These are phyloP conservation scores for Melanophora roralis DNA, from an alignment of 2,888 invertebrate genomes.

Conservation along the genomic window DNA sequence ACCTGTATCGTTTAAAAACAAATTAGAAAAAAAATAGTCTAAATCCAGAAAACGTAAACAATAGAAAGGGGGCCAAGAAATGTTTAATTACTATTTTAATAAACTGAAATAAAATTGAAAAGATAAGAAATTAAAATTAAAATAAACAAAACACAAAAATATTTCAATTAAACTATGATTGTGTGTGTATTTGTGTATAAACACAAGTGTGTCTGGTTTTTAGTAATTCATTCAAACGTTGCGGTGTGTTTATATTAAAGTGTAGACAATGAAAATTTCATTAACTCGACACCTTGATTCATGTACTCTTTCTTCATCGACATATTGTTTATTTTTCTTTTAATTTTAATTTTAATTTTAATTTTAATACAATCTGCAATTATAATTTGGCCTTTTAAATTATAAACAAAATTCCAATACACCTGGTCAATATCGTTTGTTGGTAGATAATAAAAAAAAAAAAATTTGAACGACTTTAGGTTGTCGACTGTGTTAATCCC, in stretches of 20 bases:
- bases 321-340: background rate
- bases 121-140: background rate
- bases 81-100: conserved; percentile 48
- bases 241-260: background rate
- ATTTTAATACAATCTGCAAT: no score
- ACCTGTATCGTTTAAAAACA: no score
- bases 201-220: background rate
- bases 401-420: conserved; percentile 11
- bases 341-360: background rate
- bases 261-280: conserved; percentile 27
- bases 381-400: no score
- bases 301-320: background rate
- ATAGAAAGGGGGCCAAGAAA: background rate
- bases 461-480: no score
- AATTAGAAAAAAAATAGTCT: background rate
- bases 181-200: background rate
- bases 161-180: background rate
- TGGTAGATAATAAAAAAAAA: background rate
- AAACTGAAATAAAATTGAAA: conserved; percentile 5
- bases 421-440: conserved; percentile 44
- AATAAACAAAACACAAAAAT: background rate
- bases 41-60: background rate
- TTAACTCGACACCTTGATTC: conserved; percentile 28
- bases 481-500: no score
- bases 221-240: background rate